These are phyloP conservation scores for Platypus cylindrus DNA, from an alignment of 2,888 invertebrate species.

Conservation along the genomic window DNA sequence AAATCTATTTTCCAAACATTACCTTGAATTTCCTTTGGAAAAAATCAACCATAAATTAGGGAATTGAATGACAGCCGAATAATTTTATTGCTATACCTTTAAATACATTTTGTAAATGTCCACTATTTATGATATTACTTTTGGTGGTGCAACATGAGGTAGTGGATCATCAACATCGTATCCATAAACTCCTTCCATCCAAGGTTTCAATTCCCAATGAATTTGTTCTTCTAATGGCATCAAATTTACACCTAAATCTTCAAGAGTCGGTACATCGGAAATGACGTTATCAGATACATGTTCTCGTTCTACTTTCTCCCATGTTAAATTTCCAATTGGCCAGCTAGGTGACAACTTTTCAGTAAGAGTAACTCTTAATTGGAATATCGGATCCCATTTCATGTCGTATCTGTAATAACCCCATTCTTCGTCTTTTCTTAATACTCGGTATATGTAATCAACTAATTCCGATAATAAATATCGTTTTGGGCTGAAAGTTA, in stretches of 20 bases:
- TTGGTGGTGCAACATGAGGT: slow-evolving; percentile 49
- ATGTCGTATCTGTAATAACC: slow-evolving; percentile 61
- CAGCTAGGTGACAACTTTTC: slow-evolving; percentile 49
- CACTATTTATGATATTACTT: slow-evolving; percentile 26
- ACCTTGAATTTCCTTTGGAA: too few relatives aligned
- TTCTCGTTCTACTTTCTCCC: slow-evolving; percentile 76
- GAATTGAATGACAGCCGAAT: too few relatives aligned
- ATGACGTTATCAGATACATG: slow-evolving; percentile 57
- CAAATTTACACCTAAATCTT: slow-evolving; percentile 74
- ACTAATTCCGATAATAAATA: slow-evolving; percentile 69
- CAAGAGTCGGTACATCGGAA: slow-evolving; percentile 57
- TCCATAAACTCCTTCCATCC: slow-evolving; percentile 52
- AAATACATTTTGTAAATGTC: too few relatives aligned
- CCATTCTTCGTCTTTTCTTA: slow-evolving; percentile 53
- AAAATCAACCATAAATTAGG: too few relatives aligned
- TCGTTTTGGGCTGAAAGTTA: slow-evolving; percentile 47
- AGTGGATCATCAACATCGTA: slow-evolving; percentile 62
- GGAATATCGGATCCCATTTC: slow-evolving; percentile 55
- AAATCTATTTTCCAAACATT: too few relatives aligned
- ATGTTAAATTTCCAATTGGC: slow-evolving; percentile 56
- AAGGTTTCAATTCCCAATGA: slow-evolving; percentile 70
- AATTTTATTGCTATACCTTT: too few relatives aligned
- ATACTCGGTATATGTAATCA: slow-evolving; percentile 67
- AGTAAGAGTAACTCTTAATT: slow-evolving; percentile 50
- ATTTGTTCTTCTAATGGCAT: slow-evolving; percentile 67